These are phyloP conservation scores for Bolinopsis microptera DNA, from an alignment of 37 sponge, comb jelly and placozoan species.

Conservation along the genomic window DNA sequence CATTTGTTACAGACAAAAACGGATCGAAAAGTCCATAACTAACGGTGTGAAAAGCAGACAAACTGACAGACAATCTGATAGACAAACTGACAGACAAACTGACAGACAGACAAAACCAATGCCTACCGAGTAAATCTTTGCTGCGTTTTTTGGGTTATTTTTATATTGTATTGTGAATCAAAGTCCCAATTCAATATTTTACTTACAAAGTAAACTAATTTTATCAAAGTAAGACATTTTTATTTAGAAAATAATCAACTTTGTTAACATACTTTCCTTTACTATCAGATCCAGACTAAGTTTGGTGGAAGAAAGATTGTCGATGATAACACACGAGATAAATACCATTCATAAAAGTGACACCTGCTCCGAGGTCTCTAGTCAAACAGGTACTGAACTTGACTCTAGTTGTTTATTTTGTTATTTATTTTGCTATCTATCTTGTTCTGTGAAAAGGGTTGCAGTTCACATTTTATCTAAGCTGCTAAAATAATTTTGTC, in stretches of 20 bases:
- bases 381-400: conserved; percentile 60
- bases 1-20: neutral
- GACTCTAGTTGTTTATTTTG: too few species aligned
- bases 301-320: conserved; percentile 37
- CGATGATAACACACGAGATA: conserved; percentile 42
- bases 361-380: conserved; percentile 28
- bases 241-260: neutral
- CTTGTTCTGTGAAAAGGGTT: too few species aligned
- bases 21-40: neutral
- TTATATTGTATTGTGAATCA: too few species aligned
- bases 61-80: too few species aligned
- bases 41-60: neutral
- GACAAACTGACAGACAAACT: too few species aligned
- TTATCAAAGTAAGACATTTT: neutral
- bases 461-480: too few species aligned
- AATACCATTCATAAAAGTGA: neutral
- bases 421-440: too few species aligned
- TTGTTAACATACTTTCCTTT: neutral
- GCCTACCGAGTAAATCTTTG: neutral
- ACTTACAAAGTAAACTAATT: too few species aligned
- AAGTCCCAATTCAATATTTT: too few species aligned
- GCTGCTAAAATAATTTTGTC: neutral
- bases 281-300: conserved; percentile 15
- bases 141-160: neutral
- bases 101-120: neutral